Evolutionary conservation across 2,113 vertebrate species (phyloP).

Genomic region (Osmerus eperlanus): DNA sequence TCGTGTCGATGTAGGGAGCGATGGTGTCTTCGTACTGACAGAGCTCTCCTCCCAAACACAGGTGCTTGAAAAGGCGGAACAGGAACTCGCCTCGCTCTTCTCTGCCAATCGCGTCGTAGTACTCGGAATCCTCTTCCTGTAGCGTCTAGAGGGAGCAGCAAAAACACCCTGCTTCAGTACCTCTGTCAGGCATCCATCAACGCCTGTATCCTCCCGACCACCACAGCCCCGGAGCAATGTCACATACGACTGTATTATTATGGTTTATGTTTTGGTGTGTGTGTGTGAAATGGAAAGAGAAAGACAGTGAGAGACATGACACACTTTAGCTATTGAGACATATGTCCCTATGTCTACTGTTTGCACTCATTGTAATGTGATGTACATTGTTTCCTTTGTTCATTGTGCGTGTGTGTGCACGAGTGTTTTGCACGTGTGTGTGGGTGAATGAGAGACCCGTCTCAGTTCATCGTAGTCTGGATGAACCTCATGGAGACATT

Average conservation of each 20-base stretch:
- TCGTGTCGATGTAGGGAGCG: conserved; percentile 82
- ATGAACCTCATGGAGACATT: conserved; percentile 67
- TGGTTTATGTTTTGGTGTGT: background rate
- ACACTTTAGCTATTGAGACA: no score
- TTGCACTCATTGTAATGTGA: background rate
- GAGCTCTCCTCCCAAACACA: conserved; percentile 88
- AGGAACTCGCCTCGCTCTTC: conserved; percentile 84
- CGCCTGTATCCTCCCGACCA: background rate
- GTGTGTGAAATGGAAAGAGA: background rate
- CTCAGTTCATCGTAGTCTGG: conserved; percentile 71
- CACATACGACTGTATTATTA: no score
- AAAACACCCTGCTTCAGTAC: background rate
- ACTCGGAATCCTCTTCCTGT: conserved; percentile 82
- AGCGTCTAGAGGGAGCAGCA: conserved; percentile 75
- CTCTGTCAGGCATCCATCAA: background rate
- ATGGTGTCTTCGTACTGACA: conserved; percentile 92
- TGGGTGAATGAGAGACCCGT: conserved; percentile 47
- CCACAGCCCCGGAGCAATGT: background rate
- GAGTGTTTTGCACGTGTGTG: background rate
- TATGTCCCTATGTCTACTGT: background rate
- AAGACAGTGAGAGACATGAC: background rate
- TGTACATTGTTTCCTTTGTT: no score
- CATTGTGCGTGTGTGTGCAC: conserved; percentile 7
- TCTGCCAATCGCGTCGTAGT: conserved; percentile 76
- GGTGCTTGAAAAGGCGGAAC: conserved; percentile 90